phyloP scores from a whole-genome alignment of 1,140 invertebrate genomes.

The Drosophila arawakana region DNA sequence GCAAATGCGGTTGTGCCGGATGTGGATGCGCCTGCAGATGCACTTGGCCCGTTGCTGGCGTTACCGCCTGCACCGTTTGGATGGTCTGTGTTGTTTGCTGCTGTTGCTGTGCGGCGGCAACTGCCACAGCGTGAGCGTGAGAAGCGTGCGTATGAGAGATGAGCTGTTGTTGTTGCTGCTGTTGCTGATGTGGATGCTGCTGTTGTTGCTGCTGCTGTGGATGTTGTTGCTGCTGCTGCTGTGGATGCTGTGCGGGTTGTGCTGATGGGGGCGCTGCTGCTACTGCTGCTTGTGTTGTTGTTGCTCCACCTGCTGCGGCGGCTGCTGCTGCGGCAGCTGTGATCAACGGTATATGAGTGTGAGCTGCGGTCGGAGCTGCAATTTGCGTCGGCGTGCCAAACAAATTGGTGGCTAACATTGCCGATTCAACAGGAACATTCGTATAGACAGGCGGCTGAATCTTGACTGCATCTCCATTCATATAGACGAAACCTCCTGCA shows the following conservation, averaged over 20 bases:
- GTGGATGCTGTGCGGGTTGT: slow-evolving; percentile 50
- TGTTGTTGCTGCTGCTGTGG: slow-evolving; percentile 28
- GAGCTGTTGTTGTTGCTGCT: slow-evolving; percentile 36
- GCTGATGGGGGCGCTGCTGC: slow-evolving; percentile 46
- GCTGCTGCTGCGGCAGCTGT: slow-evolving; percentile 65
- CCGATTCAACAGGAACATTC: slow-evolving; percentile 84
- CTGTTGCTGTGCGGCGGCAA: slow-evolving; percentile 60
- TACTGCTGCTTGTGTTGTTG: slow-evolving; percentile 64
- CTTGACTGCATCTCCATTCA: slow-evolving; percentile 84
- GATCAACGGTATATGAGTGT: slow-evolving; percentile 79
- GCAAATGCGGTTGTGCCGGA: slow-evolving; percentile 65
- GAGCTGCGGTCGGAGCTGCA: slow-evolving; percentile 69
- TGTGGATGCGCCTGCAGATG: slow-evolving; percentile 59
- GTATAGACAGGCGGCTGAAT: slow-evolving; percentile 79
- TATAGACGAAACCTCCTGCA: slow-evolving; percentile 82
- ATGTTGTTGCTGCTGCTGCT: slow-evolving; percentile 35
- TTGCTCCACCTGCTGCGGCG: slow-evolving; percentile 59
- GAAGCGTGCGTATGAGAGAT: slow-evolving; percentile 56
- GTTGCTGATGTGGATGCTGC: slow-evolving; percentile 15
- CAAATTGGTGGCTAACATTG: slow-evolving; percentile 82
- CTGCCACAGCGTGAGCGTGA: slow-evolving; percentile 50
- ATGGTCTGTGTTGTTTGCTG: slow-evolving; percentile 53
- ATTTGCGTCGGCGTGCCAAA: slow-evolving; percentile 78
- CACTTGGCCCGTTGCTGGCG: slow-evolving; percentile 29
- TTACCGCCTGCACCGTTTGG: slow-evolving; percentile 48